Conservation (phyloP, 2,797 vertebrate genomes). For the Apogon talboti region DNA sequence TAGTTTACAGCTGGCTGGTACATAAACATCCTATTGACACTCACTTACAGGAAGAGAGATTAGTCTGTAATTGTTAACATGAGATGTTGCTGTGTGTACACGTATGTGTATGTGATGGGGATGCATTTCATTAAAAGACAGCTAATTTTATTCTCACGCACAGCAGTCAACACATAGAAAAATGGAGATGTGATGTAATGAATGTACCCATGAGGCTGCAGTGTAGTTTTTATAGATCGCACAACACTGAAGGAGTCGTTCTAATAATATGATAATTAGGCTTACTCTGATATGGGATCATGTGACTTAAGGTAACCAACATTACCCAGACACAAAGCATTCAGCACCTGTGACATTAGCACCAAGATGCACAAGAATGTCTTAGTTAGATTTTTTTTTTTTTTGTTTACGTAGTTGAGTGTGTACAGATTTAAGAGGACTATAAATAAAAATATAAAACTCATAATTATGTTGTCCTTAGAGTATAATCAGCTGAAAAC, state of each 20-base stretch:
- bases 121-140: conserved; percentile 24
- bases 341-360: neutral
- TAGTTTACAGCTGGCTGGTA: conserved; percentile 57
- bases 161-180: conserved; percentile 14
- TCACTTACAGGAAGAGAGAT: conserved; percentile 60
- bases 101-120: neutral
- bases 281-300: neutral
- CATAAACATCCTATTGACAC: conserved; percentile 54
- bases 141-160: conserved; percentile 28
- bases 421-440: too few species aligned
- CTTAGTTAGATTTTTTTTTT: neutral
- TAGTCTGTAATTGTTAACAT: conserved; percentile 65
- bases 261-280: neutral
- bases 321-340: neutral
- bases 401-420: neutral
- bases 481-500: too few species aligned
- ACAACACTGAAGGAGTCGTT: too few species aligned
- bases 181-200: conserved; percentile 22
- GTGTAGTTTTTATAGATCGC: too few species aligned
- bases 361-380: neutral
- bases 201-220: conserved; percentile 8
- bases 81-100: conserved; percentile 16
- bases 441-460: too few species aligned
- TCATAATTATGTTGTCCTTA: too few species aligned
- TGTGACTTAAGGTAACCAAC: conserved; percentile 6